Conservation (phyloP, 2,797 vertebrate genomes). For the Paramormyrops hopkinsi region DNA sequence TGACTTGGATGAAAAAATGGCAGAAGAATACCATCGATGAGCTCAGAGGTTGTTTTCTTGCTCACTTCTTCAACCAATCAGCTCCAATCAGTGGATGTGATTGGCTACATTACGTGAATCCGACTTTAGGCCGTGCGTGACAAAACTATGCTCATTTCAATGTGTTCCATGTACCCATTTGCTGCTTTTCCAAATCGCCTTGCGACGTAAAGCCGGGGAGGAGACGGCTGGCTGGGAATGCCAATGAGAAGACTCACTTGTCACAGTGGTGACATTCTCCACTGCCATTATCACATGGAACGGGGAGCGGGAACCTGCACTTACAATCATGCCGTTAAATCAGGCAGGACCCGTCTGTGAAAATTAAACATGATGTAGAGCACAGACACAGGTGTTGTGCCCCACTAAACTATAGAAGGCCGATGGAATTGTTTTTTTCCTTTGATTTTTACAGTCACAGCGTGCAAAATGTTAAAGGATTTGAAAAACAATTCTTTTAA, state of each 20-base stretch:
- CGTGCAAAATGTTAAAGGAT: slow-evolving; percentile 1
- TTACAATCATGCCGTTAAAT: slow-evolving; percentile 5
- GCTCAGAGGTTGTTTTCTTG: neutral
- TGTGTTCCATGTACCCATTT: neutral
- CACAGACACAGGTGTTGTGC: neutral
- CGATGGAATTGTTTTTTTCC: neutral
- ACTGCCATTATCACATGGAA: slow-evolving; percentile 8
- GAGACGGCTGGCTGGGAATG: neutral
- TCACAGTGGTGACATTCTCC: slow-evolving; percentile 4
- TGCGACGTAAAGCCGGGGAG: neutral
- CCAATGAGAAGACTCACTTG: neutral
- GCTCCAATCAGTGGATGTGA: neutral
- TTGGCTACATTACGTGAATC: neutral
- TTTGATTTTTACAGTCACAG: slow-evolving; percentile 6
- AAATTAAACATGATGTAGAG: neutral
- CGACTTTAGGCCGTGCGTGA: neutral
- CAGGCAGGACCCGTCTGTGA: neutral
- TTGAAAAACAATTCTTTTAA: neutral
- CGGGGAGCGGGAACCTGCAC: neutral
- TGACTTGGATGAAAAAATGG: neutral
- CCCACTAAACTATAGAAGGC: neutral
- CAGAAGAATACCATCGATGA: neutral
- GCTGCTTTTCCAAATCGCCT: neutral
- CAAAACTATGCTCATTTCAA: neutral
- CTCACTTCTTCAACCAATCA: neutral